Percentiles rank a stretch among this genome's conserved stretches.
These are phyloP conservation scores for Toxostoma redivivum DNA, from an alignment of 2,113 vertebrate genomes.

Conservation along the genomic window DNA sequence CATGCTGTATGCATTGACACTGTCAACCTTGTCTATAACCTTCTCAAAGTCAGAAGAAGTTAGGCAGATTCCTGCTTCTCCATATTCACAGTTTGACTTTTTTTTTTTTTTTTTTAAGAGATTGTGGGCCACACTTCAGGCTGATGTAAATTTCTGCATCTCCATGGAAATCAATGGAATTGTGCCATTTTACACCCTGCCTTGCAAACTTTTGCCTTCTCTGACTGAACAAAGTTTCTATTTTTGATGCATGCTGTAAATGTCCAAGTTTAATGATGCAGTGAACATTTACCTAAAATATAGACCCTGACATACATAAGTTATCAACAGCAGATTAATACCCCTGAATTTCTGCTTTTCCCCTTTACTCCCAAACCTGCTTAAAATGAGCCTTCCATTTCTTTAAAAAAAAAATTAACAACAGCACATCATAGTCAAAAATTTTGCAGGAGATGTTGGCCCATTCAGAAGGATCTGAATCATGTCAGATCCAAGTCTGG, in stretches of 20 bases:
- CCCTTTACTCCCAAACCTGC: slow-evolving; percentile 18
- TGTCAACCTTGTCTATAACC: slow-evolving; percentile 70
- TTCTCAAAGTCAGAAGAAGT: slow-evolving; percentile 76
- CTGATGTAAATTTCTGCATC: not conserved
- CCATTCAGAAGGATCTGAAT: slow-evolving; percentile 21
- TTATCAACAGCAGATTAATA: slow-evolving; percentile 61
- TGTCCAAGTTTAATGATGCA: slow-evolving; percentile 71
- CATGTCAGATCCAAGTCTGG: not conserved
- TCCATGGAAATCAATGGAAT: not conserved
- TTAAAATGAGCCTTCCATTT: slow-evolving; percentile 1
- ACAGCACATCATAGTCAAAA: slow-evolving; percentile 12
- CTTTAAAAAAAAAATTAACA: not conserved
- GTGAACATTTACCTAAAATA: slow-evolving; percentile 72
- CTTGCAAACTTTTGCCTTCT: slow-evolving; percentile 34
- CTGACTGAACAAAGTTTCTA: slow-evolving; percentile 56
- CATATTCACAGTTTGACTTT: slow-evolving; percentile 29
- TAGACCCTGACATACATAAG: slow-evolving; percentile 60
- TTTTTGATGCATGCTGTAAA: slow-evolving; percentile 70
- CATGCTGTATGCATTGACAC: slow-evolving; percentile 64
- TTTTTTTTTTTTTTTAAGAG: not conserved
- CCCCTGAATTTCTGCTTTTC: slow-evolving; percentile 18
- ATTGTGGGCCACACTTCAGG: not conserved
- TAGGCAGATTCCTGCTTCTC: slow-evolving; percentile 33
- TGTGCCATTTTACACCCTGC: not conserved
- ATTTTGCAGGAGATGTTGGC: not conserved